Percentiles rank a stretch among this genome's conserved stretches.
Conservation (phyloP, 2,797 vertebrate species). For the Mus minutoides region DNA sequence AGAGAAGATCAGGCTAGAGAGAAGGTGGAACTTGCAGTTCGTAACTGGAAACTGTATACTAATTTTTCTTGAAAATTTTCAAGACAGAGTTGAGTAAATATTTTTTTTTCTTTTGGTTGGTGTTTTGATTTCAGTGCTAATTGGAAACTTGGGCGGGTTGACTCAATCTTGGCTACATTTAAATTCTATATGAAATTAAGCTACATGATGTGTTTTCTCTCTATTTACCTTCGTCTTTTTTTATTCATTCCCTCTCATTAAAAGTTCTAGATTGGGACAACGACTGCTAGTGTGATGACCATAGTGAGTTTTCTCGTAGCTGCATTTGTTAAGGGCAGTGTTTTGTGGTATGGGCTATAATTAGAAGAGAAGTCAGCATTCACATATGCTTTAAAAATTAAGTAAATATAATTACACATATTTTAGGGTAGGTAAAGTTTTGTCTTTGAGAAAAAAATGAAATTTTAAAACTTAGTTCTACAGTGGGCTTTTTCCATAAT, state of each 20-base stretch:
- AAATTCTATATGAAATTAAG: constrained; percentile 54
- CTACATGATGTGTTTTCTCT: neutral
- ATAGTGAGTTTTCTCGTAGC: neutral
- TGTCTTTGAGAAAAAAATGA: constrained; percentile 44
- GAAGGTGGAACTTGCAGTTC: neutral
- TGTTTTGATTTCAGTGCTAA: constrained; percentile 55
- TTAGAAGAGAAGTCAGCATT: neutral
- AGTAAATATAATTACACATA: neutral
- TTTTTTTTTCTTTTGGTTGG: neutral
- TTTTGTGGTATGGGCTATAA: neutral
- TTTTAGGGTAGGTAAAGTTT: neutral
- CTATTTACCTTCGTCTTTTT: neutral
- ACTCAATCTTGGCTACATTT: constrained; percentile 30
- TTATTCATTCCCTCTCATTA: neutral
- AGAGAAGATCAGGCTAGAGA: neutral
- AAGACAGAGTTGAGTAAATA: neutral
- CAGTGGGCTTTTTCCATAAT: neutral
- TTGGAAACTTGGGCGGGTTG: neutral
- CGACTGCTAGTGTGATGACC: neutral
- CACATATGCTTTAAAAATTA: neutral
- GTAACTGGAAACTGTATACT: neutral
- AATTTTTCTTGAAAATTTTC: constrained; percentile 30
- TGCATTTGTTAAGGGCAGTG: constrained; percentile 18
- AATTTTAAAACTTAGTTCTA: constrained; percentile 20
- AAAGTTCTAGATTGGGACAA: neutral